Evolutionary conservation across 2,888 invertebrate genomes (phyloP).

Genomic region (Lagria hirta): DNA sequence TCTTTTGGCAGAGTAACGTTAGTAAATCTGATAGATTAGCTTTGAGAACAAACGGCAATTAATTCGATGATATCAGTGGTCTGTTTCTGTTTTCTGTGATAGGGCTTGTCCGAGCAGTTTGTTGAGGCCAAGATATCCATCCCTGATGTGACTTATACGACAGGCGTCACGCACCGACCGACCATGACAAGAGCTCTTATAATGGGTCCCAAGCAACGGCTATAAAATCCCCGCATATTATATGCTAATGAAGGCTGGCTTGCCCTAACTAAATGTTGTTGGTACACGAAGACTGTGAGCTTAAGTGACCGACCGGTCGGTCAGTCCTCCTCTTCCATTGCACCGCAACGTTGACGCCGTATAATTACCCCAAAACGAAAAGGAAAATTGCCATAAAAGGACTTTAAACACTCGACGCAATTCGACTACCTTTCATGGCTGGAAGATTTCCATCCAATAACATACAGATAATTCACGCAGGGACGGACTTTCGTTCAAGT

Average conservation of each 20-base stretch:
- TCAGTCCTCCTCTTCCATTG: constrained; percentile 18
- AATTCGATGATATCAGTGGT: constrained; percentile 21
- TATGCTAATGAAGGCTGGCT: constrained; percentile 33
- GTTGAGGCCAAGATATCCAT: constrained; percentile 23
- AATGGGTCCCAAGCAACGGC: constrained; percentile 30
- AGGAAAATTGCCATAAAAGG: constrained; percentile 23
- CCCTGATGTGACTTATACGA: constrained; percentile 29
- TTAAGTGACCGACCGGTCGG: constrained; percentile 22
- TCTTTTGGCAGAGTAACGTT: no score
- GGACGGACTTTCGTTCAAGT: no score
- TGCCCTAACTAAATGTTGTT: constrained; percentile 26
- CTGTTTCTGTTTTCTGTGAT: constrained; percentile 2
- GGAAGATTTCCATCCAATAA: constrained; percentile 14
- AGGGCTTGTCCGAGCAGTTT: constrained; percentile 17
- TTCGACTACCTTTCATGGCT: constrained; percentile 19
- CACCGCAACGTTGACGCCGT: constrained; percentile 31
- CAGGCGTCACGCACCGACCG: constrained; percentile 31
- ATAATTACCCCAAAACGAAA: constrained; percentile 32
- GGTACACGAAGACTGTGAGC: constrained; percentile 25
- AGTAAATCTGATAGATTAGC: no score
- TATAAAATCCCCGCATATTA: constrained; percentile 33
- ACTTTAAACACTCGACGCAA: constrained; percentile 14
- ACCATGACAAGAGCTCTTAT: constrained; percentile 29
- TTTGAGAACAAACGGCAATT: constrained; percentile 19
- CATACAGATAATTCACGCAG: constrained; percentile 16